Conservation (phyloP, 2,888 invertebrate species). For the Mylabris sibirica region DNA sequence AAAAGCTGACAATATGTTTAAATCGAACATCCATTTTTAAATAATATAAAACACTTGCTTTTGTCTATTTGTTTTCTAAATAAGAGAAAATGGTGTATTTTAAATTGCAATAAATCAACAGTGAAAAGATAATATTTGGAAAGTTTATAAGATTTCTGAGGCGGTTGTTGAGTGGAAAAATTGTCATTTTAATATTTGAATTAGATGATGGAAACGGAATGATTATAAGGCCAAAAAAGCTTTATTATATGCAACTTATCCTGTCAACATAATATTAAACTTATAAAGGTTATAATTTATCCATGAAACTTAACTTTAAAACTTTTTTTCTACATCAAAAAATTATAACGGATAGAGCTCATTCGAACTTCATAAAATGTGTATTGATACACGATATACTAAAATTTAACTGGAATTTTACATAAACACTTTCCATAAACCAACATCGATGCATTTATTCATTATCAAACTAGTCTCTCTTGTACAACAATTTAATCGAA, state of each 20-base stretch:
- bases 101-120: neutral
- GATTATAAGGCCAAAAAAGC: neutral
- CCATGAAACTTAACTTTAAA: neutral
- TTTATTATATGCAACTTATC: neutral
- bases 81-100: neutral
- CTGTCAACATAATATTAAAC: neutral
- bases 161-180: neutral
- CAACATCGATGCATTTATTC: neutral
- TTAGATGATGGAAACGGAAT: neutral
- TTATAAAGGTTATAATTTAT: neutral
- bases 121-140: neutral
- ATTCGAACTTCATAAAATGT: neutral
- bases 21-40: neutral
- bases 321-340: neutral
- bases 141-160: neutral
- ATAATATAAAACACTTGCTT: neutral
- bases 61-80: neutral
- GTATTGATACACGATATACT: neutral
- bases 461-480: too few species aligned
- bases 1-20: neutral
- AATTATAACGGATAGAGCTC: neutral
- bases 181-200: slow-evolving; percentile 8
- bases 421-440: neutral
- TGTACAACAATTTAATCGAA: too few species aligned
- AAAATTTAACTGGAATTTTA: neutral